Evolutionary conservation across 92 coral and sea anemone genomes (phyloP).

Genomic region (Epizoanthus scotinus): DNA sequence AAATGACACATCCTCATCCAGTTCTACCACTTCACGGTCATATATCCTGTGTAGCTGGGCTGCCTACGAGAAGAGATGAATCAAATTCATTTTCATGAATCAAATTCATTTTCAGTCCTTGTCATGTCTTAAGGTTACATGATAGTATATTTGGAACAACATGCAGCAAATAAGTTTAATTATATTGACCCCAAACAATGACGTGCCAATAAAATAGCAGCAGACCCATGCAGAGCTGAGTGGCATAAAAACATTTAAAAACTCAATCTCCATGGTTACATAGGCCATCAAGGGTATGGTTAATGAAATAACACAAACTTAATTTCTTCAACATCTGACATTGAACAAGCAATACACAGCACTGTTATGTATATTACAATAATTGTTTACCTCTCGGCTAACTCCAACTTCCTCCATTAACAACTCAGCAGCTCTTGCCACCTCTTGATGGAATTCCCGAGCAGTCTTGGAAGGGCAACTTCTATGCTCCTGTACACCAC

Average conservation of each 20-base stretch:
- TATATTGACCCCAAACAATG: too few species aligned
- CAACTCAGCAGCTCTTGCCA: conserved; percentile 84
- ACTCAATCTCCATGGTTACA: too few species aligned
- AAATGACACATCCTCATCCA: conserved; percentile 95
- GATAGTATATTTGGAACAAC: too few species aligned
- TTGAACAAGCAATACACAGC: too few species aligned
- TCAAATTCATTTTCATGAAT: neutral
- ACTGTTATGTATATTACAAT: neutral
- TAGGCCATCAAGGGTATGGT: too few species aligned
- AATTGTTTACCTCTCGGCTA: conserved; percentile 71
- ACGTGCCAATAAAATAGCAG: too few species aligned
- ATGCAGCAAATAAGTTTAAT: too few species aligned
- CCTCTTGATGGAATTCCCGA: conserved; percentile 84
- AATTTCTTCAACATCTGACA: too few species aligned
- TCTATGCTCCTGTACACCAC: conserved; percentile 52
- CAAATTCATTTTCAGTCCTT: neutral
- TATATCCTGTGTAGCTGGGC: conserved; percentile 89
- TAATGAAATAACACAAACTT: too few species aligned
- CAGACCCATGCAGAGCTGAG: too few species aligned
- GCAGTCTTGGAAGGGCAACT: conserved; percentile 78
- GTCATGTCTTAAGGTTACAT: too few species aligned
- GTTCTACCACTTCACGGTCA: conserved; percentile 97
- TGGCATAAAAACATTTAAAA: too few species aligned
- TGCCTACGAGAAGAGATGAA: conserved; percentile 54
- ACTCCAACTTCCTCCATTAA: conserved; percentile 94